phyloP scores from a whole-genome alignment of 2,888 invertebrate species.

The Pycnomerus fuliginosus region DNA sequence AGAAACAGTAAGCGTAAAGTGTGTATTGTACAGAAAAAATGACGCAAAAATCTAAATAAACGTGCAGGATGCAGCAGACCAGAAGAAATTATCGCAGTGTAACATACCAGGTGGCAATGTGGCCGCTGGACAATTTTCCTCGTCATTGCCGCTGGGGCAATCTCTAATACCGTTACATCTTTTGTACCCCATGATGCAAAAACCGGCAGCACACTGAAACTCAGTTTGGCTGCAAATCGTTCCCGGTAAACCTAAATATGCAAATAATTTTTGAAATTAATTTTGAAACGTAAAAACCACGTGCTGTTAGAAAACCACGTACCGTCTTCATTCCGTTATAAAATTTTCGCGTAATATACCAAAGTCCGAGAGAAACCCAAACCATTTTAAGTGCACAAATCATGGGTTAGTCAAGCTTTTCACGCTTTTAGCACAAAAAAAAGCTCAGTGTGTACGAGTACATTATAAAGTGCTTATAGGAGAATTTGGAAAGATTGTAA shows the following conservation, averaged over 20 bases:
- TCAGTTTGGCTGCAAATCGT: constrained; percentile 47
- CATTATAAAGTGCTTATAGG: constrained; percentile 8
- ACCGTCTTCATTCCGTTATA: constrained; percentile 3
- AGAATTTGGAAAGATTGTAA: constrained; percentile 16
- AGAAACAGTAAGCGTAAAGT: neutral
- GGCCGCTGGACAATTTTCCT: constrained; percentile 45
- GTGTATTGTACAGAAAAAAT: neutral
- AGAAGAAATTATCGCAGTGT: neutral
- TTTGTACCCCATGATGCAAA: constrained; percentile 60
- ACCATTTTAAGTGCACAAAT: too few species aligned
- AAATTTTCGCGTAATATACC: constrained; percentile 3
- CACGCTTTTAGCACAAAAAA: constrained; percentile 5
- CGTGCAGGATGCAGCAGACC: constrained; percentile 14
- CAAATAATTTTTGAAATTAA: constrained; percentile 7
- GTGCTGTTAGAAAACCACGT: constrained; percentile 14
- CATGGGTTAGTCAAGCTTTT: neutral
- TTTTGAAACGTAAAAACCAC: constrained; percentile 5
- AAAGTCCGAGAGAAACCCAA: constrained; percentile 2
- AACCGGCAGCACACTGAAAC: constrained; percentile 61
- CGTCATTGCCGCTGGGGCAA: constrained; percentile 51
- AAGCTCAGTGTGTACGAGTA: neutral
- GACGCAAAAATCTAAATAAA: neutral
- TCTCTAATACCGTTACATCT: constrained; percentile 56
- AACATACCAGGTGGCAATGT: constrained; percentile 32
- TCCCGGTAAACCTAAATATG: constrained; percentile 16